Evolutionary conservation across 2,113 vertebrate species (phyloP), one percentile per base, ranked within the genome.

Genomic region (Ictalurus furcatus): DNA sequence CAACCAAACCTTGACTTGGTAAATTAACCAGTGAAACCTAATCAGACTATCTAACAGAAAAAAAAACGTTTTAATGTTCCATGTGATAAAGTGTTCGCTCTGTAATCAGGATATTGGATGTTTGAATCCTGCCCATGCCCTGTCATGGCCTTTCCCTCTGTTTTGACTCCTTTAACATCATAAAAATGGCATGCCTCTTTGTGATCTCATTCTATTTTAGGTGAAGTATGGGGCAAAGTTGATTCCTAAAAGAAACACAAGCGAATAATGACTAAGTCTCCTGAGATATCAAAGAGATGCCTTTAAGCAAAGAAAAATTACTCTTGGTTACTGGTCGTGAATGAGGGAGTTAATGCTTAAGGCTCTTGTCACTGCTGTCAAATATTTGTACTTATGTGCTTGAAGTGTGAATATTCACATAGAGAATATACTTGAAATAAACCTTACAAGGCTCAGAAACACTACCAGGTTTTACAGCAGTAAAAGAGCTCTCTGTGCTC

Each of bases 81-180:
- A 48, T 21, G 12, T 79, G 25, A 82, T 58, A n/a, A 54, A 54
- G 44, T n/a, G 52, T 59, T 82, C 12, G 54, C 19, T 58, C 6
- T 79, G 23, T 78, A 78, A 78, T 78, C 74, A 52, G 44, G 44
- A 78, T 78, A 78, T 52, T 78, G 40, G 52, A 28, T 52, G 76
- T 79, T 79, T 52, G 23, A 78, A 37, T 52, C 44, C 11, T 2
- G 23, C 74, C 4, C 74, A n/a, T 80, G 13, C 37, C 21, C 25
- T 44, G 23, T 80, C 14, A 17, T 80, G 8, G 30, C 19, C 58
- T 61, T 63, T 63, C 17, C 58, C 6, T 61, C 19, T 61, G 58
- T 84, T 25, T 28, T 63, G 34, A 63, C 19, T 40, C 5, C 30
- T 83, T 54, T 79, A 54, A 74, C 40, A n/a, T n/a, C 0, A 59